Percentiles rank a stretch among this genome's conserved stretches.
These are phyloP conservation scores for Phyllotreta cruciferae DNA, from an alignment of 2,888 invertebrate species.

Conservation along the genomic window DNA sequence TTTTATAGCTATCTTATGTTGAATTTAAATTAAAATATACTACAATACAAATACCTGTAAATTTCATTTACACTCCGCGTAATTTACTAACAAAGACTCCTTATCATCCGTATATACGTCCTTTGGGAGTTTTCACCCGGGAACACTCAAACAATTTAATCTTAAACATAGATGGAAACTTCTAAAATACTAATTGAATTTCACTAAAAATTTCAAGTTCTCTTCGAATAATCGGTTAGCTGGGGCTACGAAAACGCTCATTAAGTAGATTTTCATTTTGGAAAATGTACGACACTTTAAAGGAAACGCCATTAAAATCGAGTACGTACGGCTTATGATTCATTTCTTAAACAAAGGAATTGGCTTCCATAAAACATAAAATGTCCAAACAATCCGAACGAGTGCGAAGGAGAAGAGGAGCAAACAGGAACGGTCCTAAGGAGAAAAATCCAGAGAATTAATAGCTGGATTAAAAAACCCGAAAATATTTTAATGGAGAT, in stretches of 20 bases:
- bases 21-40: not conserved
- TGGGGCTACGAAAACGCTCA: slow-evolving; percentile 24
- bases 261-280: slow-evolving; percentile 28
- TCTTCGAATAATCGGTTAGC: not conserved
- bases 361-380: slow-evolving; percentile 26
- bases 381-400: slow-evolving; percentile 21
- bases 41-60: too few species aligned
- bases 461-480: too few species aligned
- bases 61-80: too few species aligned
- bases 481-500: too few species aligned
- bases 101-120: too few species aligned
- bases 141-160: too few species aligned
- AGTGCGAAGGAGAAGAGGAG: slow-evolving; percentile 6
- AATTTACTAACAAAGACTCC: too few species aligned
- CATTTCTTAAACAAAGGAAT: slow-evolving; percentile 28
- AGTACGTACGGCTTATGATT: slow-evolving; percentile 25
- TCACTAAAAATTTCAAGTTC: too few species aligned
- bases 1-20: not conserved
- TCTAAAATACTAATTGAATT: too few species aligned
- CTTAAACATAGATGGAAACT: too few species aligned
- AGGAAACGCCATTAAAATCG: slow-evolving; percentile 27
- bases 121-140: too few species aligned
- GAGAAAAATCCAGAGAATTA: too few species aligned
- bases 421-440: not conserved
- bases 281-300: slow-evolving; percentile 23